Evolutionary conservation across 1,140 invertebrate genomes (phyloP), one percentile per base, ranked within the genome.

Genomic region (Cydia fagiglandana): DNA sequence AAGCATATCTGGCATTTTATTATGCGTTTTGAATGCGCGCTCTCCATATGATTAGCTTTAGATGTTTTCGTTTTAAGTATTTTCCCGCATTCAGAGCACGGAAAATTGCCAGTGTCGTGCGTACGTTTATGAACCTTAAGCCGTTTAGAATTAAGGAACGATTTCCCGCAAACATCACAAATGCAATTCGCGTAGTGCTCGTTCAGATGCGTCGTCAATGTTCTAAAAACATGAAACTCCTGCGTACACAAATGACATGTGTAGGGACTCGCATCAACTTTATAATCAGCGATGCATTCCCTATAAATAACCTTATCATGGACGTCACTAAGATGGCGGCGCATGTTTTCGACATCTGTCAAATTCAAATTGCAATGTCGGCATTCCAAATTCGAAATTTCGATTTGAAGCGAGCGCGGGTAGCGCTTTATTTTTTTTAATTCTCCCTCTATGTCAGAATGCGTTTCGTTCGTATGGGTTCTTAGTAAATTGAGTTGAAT

Each of bases 141-240:
- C 7, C 90, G 77, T 81, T 91, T 90, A 0, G 85, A 82, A 56
- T 91, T 90, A 3, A 92, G 28, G 64, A 91, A 92, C 0, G 89
- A 88, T 78, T 89, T 90, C 0, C 90, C 90, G 68, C 90, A 92
- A 10, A 92, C 85, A 75, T 92, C 90, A 76, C 90, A 92, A 24
- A 92, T 90, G 34, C 85, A 92, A 70, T 92, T 91, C 13, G 89
- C 86, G 74, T 91, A 92, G 73, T 92, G 90, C 61, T 86, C 87
- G 34, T 92, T 92, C 6, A 92, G 61, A 80, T 92, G 90, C 1
- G 86, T 90, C 0, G 90, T 91, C 2, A 92, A 73, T 13, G 85
- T 87, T 73, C 90, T 81, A 73, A 92, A 92, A 0, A 92, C 89
- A 64, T 92, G 90, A 76, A 91, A 92, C 24, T 89, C 81, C 34